Conservation (phyloP, 2,797 vertebrate genomes). For the Paguma larvata region DNA sequence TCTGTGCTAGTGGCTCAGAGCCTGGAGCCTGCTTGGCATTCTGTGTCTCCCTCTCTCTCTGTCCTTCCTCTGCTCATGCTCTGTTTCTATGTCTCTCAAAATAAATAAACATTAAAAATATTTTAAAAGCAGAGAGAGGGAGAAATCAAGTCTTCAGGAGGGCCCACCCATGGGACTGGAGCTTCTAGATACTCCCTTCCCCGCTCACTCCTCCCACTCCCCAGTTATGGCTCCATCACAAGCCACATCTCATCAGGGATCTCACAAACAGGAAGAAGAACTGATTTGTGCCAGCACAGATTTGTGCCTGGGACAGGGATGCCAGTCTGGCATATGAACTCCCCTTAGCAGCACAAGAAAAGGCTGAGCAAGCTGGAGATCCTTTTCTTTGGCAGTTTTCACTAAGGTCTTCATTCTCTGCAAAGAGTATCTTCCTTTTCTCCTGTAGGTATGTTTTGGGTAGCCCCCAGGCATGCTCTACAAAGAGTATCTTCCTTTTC, state of each 20-base stretch:
- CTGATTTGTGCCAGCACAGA: neutral
- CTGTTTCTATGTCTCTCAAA: too few relatives aligned
- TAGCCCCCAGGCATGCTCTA: neutral
- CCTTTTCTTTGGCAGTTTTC: constrained; percentile 3
- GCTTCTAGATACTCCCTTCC: neutral
- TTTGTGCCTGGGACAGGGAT: neutral
- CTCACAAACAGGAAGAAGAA: neutral
- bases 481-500: neutral
- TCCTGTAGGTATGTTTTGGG: neutral
- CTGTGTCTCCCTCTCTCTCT: too few relatives aligned
- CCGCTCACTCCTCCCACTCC: neutral
- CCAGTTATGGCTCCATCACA: neutral
- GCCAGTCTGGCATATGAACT: neutral
- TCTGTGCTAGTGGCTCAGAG: too few relatives aligned
- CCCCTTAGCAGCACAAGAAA: neutral
- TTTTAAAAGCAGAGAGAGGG: neutral
- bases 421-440: neutral
- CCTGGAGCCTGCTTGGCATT: too few relatives aligned
- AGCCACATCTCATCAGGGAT: neutral
- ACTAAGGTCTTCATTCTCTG: neutral
- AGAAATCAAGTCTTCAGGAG: neutral
- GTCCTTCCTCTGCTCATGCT: too few relatives aligned
- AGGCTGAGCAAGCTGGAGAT: neutral
- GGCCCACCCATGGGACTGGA: neutral
- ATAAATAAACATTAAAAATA: too few relatives aligned